These are phyloP conservation scores for Hermetia illucens DNA, from an alignment of 1,140 invertebrate genomes.

Conservation along the genomic window DNA sequence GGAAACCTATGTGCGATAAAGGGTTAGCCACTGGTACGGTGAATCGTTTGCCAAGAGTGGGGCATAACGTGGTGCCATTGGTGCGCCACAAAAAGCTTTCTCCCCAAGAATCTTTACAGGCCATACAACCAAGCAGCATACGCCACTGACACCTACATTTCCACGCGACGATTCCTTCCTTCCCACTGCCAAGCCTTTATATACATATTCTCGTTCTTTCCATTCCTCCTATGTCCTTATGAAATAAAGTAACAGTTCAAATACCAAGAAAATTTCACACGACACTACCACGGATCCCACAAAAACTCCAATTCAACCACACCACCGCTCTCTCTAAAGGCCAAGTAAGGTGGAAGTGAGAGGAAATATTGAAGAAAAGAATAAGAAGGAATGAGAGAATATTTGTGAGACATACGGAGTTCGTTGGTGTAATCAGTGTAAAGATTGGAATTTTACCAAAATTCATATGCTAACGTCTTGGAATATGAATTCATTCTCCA, in stretches of 20 bases:
- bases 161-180: no score
- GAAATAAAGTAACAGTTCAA: no score
- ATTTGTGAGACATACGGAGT: no score
- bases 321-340: no score
- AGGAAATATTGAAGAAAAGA: no score
- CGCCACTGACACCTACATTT: no score
- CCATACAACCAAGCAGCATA: background rate
- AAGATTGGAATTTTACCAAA: background rate
- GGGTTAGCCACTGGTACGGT: constrained; percentile 31
- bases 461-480: background rate
- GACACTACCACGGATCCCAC: background rate
- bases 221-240: no score
- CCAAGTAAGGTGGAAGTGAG: no score
- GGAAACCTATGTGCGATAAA: constrained; percentile 33
- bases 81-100: constrained; percentile 32
- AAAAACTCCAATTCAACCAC: constrained; percentile 1
- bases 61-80: constrained; percentile 31
- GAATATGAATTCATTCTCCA: no score
- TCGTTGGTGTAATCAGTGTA: background rate
- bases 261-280: background rate
- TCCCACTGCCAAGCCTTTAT: no score
- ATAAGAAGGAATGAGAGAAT: no score
- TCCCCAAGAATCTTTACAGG: background rate
- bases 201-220: no score
- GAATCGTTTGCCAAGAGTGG: constrained; percentile 16